phyloP scores from a whole-genome alignment of 1,140 invertebrate genomes.

The Zaprionus inermis region DNA sequence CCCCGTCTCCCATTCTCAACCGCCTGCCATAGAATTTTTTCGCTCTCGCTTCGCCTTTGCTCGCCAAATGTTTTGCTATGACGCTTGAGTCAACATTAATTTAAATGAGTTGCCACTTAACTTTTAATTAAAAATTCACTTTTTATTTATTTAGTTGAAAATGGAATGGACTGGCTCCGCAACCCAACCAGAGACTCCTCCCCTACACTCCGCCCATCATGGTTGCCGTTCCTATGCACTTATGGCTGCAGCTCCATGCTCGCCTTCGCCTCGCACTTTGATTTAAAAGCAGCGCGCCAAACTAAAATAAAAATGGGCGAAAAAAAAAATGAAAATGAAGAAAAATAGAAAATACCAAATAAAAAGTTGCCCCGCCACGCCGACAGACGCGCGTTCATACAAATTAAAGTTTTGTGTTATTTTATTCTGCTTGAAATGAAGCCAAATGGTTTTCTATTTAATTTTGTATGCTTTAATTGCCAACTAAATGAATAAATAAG shows the following conservation, averaged over 20 bases:
- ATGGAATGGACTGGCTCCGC: constrained; percentile 63
- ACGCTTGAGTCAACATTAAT: constrained; percentile 83
- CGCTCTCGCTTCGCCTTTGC: constrained; percentile 34
- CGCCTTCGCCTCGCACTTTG: constrained; percentile 54
- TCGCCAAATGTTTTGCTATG: constrained; percentile 78
- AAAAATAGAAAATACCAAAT: constrained; percentile 27
- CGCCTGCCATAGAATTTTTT: constrained; percentile 39
- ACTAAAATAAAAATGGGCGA: constrained; percentile 72
- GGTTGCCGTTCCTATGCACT: constrained; percentile 31
- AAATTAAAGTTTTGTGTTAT: constrained; percentile 81
- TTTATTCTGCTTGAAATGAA: constrained; percentile 79
- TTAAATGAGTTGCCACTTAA: constrained; percentile 83
- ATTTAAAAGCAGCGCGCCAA: constrained; percentile 67
- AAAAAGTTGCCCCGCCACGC: not conserved
- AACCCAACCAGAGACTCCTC: constrained; percentile 1
- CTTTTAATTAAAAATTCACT: constrained; percentile 83
- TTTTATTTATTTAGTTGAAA: constrained; percentile 82
- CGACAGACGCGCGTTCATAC: constrained; percentile 62
- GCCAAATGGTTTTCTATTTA: constrained; percentile 75
- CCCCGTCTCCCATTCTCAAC: no score
- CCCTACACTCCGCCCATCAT: not conserved
- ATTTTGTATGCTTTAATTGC: constrained; percentile 74
- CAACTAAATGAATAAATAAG: constrained; percentile 67
- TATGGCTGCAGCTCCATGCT: constrained; percentile 32
- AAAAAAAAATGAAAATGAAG: constrained; percentile 10